Base-by-base conservation (phyloP, 2,888 invertebrate genomes). In the Parascotia fuliginaria region DNA sequence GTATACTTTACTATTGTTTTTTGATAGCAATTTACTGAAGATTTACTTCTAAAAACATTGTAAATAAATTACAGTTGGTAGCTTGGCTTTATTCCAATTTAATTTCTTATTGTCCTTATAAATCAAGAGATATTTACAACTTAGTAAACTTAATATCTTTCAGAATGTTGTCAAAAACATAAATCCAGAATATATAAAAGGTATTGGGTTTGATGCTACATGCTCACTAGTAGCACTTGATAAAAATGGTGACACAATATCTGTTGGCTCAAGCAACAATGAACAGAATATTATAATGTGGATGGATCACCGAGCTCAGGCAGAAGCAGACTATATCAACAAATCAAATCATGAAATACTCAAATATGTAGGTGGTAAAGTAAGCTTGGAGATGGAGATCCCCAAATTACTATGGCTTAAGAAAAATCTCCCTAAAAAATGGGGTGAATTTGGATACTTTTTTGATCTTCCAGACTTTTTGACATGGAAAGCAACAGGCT, bases 361-460 rank as follows among this genome's bases (percentile, higher is more conserved):
- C 0, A 94, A 95, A 69, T 97, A 95, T 87, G 97, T 98, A 1
- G 99, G 99, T 1, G 98, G 98, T 0, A 96, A 95, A 87, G 96
- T 99, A 4, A 98, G 98, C 0, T 92, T 97, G n/a, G 99, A 99
- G 93, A 99, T 99, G 98, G 95, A 99, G 93, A 95, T 96, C 50
- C 98, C 99, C 0, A 99, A 99, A 90, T 83, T 99, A 12, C 83
- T 98, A 19, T 99, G 99, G 99, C 80, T 99, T 0, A 98, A 98
- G 83, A 94, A 93, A 66, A 93, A 96, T 86, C 77, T 96, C 7
- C 83, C 93, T 0, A 77, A 91, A 2, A 94, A 94, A 65, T 98
- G 97, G 96, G 68, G 89, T 0, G 93, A 94, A 48, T 95, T 95
- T 39, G 95, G 95, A 41, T 93, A 95, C 52, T 96, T 97, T 69